Evolutionary conservation across 1,140 invertebrate genomes (phyloP).

Genomic region (Drosophila mauritiana): DNA sequence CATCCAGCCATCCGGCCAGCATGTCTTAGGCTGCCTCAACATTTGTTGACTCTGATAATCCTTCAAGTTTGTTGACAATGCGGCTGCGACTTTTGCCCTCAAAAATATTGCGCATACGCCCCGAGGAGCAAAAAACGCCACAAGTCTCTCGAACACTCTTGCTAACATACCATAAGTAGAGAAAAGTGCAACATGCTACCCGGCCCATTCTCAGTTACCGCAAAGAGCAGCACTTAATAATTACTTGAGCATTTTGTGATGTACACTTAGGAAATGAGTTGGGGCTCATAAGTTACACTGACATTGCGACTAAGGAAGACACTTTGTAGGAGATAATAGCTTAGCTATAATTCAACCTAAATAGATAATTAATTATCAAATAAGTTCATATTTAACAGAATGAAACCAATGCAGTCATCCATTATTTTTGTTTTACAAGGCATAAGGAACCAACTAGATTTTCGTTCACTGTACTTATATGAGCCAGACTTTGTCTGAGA

Average conservation of each 20-base stretch:
- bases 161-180: constrained; percentile 33
- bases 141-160: constrained; percentile 38
- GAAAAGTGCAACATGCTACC: constrained; percentile 44
- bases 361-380: too few species aligned
- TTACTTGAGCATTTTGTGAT: constrained; percentile 79
- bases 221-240: constrained; percentile 79
- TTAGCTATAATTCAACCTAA: too few species aligned
- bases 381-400: not conserved
- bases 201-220: constrained; percentile 45
- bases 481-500: constrained; percentile 11
- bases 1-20: constrained; percentile 13
- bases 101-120: constrained; percentile 75
- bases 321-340: too few species aligned
- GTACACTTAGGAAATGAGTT: constrained; percentile 7
- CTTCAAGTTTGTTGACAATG: constrained; percentile 82
- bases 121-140: constrained; percentile 49
- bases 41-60: constrained; percentile 82
- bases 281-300: too few species aligned
- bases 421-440: not conserved
- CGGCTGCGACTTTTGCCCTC: constrained; percentile 77
- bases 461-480: constrained; percentile 5
- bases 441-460: not conserved
- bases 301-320: too few species aligned
- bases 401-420: not conserved
- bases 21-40: constrained; percentile 50